Evolutionary conservation across 1,140 invertebrate species (phyloP), one percentile per base, ranked within the genome.

Genomic region (Brachionus koreanus): DNA sequence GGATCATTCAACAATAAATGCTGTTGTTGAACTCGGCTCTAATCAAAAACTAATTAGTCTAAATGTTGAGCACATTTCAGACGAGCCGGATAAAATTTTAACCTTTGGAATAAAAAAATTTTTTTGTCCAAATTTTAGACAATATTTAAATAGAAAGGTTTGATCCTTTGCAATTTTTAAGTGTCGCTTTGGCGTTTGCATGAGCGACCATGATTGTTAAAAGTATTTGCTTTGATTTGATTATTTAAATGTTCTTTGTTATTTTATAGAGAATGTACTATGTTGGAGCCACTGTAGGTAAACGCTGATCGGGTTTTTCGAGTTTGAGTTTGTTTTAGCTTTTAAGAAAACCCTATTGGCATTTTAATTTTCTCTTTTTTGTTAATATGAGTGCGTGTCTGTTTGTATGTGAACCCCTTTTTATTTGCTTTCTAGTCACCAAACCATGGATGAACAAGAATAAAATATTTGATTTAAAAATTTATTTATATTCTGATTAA

Each of bases 231-330:
- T 37, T 65, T 33, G 63, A 65, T 5, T 65, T 33, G 25, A 65
- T 65, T 65, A 65, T 74, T 23, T 46, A 25, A 74, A 74, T 74
- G 39, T 74, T 74, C 9, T 46, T 74, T 25, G 6, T 74, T 46
- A 39, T 65, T 49, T 39, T 69, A 82, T 57, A 82, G 79, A 82
- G 49, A 82, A 82, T 82, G 79, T 82, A 82, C 25, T 82, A 82
- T 49, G 65, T 82, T 12, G 79, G 57, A 67, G 79, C 79, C 12
- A 82, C 79, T 67, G 79, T 82, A 82, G 57, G 79, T 82, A 37
- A 46, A 35, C 42, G 57, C 49, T 33, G 37, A 43, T 65, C 19
- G 57, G 33, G 37, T 65, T 82, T 82, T 82, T 82, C 63, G 19
- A 43, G 16, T 43, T 82, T 33, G 37, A 42, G 29, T 61, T 25